Evolutionary conservation across 2,113 vertebrate species (phyloP), one percentile per base, ranked within the genome.

Genomic region (Serilophus lunatus): DNA sequence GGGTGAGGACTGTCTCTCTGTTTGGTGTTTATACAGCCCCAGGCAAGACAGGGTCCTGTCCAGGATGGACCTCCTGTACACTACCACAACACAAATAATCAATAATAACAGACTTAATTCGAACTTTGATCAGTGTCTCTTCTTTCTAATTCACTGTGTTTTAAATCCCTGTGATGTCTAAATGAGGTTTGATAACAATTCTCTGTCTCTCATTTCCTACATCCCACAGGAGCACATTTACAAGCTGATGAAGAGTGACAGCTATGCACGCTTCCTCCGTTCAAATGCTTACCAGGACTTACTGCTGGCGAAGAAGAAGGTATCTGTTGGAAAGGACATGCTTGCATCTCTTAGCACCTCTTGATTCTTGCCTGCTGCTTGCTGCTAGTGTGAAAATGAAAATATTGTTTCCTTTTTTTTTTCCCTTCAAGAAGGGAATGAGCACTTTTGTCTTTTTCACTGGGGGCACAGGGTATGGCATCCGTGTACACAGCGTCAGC

Each of bases 201-300:
- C 93, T 96, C 54, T 94, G 54, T 70, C 59, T 84, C 53, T 95
- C 66, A 47, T 92, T 95, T 86, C 72, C 92, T 90, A 88, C 2
- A 3, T 92, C 96, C 90, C 97, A 50, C 98, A 99, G 99, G 99
- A 99, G 95, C 99, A 99, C 97, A 99, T 99, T 97, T 99, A 99
- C 97, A 99, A 99, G 97, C 98, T 99, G 97, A 99, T 99, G 99
- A 99, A 99, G 98, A 99, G 99, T 97, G 99, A 99, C 98, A 99
- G 99, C 98, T 99, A 99, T 26, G 98, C 99, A 51, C 99, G 99
- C 94, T 99, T 99, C 97, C 98, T 99, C 96, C 98, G 99, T 92
- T 99, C 99, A 7, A 99, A 97, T 49, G 98, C 98, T 95, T 99
- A 99, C 97, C 99, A 99, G 97, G 99, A 99, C 97, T 98, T 99